A percentile compares a stretch with the other conserved stretches of the same genome.
Conservation (phyloP, 2,113 vertebrate genomes). For the Spheniscus mendiculus region DNA sequence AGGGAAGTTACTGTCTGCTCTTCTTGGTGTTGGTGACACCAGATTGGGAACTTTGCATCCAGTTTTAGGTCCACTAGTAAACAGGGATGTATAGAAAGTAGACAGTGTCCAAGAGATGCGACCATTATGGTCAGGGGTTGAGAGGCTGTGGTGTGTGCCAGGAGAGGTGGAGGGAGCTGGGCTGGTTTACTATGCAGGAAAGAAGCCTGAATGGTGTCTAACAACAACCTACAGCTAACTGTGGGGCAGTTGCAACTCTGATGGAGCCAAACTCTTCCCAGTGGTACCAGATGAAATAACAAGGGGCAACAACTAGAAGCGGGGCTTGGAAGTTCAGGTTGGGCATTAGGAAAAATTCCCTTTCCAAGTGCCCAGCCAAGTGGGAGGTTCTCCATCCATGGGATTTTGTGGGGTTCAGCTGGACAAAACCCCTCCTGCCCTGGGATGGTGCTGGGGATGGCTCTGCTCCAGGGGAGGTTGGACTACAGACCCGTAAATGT, state of each 20-base stretch:
- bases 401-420: background rate
- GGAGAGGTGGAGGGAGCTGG: background rate
- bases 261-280: background rate
- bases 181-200: background rate
- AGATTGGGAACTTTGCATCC: background rate
- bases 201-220: background rate
- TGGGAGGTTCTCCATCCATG: background rate
- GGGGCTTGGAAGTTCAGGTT: background rate
- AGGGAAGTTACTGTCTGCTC: background rate
- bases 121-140: background rate
- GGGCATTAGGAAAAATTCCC: background rate
- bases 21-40: background rate
- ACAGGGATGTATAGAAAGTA: background rate
- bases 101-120: background rate
- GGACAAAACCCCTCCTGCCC: background rate
- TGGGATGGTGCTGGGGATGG: background rate
- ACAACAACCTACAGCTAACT: background rate
- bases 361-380: background rate
- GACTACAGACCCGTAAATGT: accelerated
- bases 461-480: background rate
- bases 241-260: background rate
- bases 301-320: background rate
- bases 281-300: background rate
- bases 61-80: background rate
- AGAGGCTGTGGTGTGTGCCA: background rate